These are phyloP conservation scores for Drosophila tanythrix DNA, from an alignment of 2,888 invertebrate genomes.

Conservation along the genomic window DNA sequence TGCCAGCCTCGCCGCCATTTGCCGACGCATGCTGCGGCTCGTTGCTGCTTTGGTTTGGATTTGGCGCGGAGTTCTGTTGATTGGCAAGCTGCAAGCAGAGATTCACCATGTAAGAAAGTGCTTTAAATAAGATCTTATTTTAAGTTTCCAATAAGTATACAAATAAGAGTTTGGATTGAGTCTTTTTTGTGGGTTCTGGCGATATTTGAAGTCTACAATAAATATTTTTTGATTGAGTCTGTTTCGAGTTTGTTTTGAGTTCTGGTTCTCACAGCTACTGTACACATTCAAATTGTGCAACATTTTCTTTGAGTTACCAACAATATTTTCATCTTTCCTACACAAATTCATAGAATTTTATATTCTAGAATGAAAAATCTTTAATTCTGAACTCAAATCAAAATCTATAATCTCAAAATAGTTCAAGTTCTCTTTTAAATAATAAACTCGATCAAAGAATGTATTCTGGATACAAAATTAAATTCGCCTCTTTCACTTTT, in stretches of 20 bases:
- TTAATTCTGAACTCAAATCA: background rate
- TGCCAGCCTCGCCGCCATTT: slow-evolving; percentile 74
- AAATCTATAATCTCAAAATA: background rate
- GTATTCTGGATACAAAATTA: background rate
- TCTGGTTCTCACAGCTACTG: background rate
- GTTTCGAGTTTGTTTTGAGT: background rate
- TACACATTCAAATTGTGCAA: background rate
- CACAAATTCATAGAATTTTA: background rate
- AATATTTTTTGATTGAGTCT: background rate
- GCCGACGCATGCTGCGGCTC: slow-evolving; percentile 82
- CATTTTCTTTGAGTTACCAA: background rate
- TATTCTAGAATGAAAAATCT: background rate
- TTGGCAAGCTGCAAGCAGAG: slow-evolving; percentile 74
- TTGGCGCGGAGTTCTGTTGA: slow-evolving; percentile 83
- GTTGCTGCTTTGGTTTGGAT: slow-evolving; percentile 85
- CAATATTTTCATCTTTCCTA: background rate
- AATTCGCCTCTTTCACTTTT: background rate
- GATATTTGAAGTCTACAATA: no score
- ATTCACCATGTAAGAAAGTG: background rate
- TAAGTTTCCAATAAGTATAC: background rate
- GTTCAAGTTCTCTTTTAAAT: background rate
- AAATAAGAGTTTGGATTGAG: background rate
- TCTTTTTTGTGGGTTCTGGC: no score
- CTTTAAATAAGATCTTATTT: background rate
- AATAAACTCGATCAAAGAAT: background rate